phyloP scores from a whole-genome alignment of 2,797 vertebrate species.

The Margarornis squamiger region DNA sequence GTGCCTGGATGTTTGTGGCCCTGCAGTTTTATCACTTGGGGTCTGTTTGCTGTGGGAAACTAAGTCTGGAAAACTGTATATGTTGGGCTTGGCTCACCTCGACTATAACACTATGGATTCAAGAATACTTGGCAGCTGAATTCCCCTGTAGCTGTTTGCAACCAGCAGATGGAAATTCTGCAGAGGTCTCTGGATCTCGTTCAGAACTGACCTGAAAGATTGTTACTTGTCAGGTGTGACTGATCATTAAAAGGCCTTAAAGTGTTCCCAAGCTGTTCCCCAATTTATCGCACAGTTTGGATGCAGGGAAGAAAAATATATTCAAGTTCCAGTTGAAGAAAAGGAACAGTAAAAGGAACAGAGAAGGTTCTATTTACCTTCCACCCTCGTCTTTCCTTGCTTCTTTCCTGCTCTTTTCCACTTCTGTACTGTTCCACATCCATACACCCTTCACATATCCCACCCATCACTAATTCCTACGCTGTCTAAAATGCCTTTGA shows the following conservation, averaged over 20 bases:
- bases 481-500: neutral
- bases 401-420: neutral
- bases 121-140: neutral
- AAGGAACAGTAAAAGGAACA: neutral
- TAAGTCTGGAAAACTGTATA: neutral
- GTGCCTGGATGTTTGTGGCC: neutral
- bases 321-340: neutral
- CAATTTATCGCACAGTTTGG: neutral
- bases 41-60: neutral
- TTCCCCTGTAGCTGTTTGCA: neutral
- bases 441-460: neutral
- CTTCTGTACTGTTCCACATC: neutral
- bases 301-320: neutral
- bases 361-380: neutral
- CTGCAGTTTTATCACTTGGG: neutral
- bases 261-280: conserved; percentile 11
- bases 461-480: neutral
- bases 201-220: conserved; percentile 27
- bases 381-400: neutral
- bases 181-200: neutral
- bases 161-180: conserved; percentile 2
- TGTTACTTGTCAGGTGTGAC: conserved; percentile 33
- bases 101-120: neutral
- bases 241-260: conserved; percentile 5
- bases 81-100: neutral